Percentiles rank a stretch among this genome's conserved stretches.
Conservation (phyloP, 2,113 vertebrate genomes). For the Epinephelus cyanopodus region DNA sequence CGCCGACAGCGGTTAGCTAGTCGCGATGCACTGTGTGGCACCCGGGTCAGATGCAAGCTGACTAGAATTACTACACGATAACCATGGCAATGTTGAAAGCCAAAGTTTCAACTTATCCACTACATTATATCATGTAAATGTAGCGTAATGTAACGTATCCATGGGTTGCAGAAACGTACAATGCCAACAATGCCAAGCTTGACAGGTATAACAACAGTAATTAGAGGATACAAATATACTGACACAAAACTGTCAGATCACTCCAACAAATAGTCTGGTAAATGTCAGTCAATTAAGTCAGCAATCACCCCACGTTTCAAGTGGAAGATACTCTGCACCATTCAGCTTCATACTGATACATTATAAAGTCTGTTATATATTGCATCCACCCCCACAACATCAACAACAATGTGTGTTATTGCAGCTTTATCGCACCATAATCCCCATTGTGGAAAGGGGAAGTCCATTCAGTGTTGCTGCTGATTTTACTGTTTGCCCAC, state of each 20-base stretch:
- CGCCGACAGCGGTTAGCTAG: too few relatives aligned
- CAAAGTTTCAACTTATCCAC: too few relatives aligned
- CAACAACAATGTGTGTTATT: conserved; percentile 48
- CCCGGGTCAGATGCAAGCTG: too few relatives aligned
- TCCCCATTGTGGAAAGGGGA: conserved; percentile 68
- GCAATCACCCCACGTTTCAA: not conserved
- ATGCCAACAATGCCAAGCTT: too few relatives aligned
- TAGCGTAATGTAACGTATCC: too few relatives aligned
- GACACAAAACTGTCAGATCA: not conserved
- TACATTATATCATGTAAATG: too few relatives aligned
- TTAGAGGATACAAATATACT: not conserved
- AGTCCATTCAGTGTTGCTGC: conserved; percentile 40
- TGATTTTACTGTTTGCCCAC: conserved; percentile 64
- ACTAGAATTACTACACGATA: too few relatives aligned
- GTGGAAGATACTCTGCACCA: not conserved
- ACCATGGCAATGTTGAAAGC: too few relatives aligned
- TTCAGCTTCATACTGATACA: not conserved
- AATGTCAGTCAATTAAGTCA: not conserved
- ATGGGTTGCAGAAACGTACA: too few relatives aligned
- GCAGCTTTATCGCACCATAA: conserved; percentile 72
- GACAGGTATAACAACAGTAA: not conserved
- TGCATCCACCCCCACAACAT: conserved; percentile 30
- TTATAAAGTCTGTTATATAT: conserved; percentile 24
- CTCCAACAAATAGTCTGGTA: not conserved
- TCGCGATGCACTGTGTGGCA: too few relatives aligned